Evolutionary conservation across 2,113 vertebrate species (phyloP).

Genomic region (Irena cyanogastra): DNA sequence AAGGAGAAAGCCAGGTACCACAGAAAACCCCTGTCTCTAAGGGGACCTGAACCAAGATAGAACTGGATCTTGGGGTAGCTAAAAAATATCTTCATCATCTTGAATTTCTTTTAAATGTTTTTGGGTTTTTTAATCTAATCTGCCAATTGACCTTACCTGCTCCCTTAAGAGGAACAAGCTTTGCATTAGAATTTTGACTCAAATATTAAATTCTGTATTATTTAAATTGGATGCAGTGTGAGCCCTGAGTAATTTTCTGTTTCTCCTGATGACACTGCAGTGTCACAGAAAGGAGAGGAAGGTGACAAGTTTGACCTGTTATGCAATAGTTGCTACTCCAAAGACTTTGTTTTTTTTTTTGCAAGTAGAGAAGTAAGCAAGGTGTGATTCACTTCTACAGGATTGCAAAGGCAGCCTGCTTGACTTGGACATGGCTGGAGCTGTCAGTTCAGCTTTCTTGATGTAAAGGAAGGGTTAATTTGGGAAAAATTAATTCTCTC

Average conservation of each 20-base stretch:
- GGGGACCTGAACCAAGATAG: background rate
- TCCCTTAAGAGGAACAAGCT: background rate
- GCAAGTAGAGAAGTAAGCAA: background rate
- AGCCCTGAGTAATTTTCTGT: background rate
- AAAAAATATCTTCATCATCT: background rate
- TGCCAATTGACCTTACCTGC: background rate
- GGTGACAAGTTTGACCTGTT: background rate
- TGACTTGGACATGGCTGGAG: background rate
- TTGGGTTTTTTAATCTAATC: background rate
- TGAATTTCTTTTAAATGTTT: background rate
- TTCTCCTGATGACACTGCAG: background rate
- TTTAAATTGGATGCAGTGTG: background rate
- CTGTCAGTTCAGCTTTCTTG: background rate
- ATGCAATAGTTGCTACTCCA: background rate
- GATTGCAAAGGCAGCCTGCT: background rate
- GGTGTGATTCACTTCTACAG: background rate
- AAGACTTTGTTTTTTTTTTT: background rate
- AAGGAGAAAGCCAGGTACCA: background rate
- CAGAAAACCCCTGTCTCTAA: background rate
- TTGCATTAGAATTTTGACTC: background rate
- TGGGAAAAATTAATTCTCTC: background rate
- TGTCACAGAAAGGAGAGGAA: background rate
- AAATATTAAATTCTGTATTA: background rate
- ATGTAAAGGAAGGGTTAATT: background rate
- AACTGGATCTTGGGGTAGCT: background rate